Percentiles rank a stretch among this genome's conserved stretches.
phyloP scores from a whole-genome alignment of 2,888 invertebrate genomes.

The Dioctria rufipes region DNA sequence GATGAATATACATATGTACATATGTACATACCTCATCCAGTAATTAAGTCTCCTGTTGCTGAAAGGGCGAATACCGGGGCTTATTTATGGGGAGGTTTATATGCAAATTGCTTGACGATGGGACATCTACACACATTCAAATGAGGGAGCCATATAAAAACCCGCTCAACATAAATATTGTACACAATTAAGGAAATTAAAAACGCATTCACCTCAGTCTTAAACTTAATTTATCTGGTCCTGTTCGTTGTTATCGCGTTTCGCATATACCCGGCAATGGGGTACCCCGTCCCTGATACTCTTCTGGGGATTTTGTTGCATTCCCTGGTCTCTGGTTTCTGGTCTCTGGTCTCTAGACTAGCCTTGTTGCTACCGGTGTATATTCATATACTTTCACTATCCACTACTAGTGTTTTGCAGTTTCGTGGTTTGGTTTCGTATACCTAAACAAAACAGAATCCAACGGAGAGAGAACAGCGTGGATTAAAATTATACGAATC shows the following conservation, averaged over 20 bases:
- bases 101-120: conserved; percentile 44
- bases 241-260: not conserved
- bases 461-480: not conserved
- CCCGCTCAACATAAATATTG: conserved; percentile 53
- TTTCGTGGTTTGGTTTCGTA: no score
- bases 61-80: conserved; percentile 33
- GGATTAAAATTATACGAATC: conserved; percentile 38
- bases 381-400: no score
- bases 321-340: no score
- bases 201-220: conserved; percentile 57
- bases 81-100: conserved; percentile 47
- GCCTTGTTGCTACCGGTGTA: no score
- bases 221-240: conserved; percentile 50
- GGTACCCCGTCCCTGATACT: not conserved
- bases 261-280: not conserved
- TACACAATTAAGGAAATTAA: conserved; percentile 57
- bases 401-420: no score
- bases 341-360: no score
- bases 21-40: conserved; percentile 34
- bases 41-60: conserved; percentile 47
- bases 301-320: no score
- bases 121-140: conserved; percentile 34
- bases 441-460: not conserved
- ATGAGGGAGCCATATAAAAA: conserved; percentile 15
- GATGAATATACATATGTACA: not conserved